Base-by-base conservation (phyloP, 1,140 invertebrate genomes). In the Medauroidea extradentata region DNA sequence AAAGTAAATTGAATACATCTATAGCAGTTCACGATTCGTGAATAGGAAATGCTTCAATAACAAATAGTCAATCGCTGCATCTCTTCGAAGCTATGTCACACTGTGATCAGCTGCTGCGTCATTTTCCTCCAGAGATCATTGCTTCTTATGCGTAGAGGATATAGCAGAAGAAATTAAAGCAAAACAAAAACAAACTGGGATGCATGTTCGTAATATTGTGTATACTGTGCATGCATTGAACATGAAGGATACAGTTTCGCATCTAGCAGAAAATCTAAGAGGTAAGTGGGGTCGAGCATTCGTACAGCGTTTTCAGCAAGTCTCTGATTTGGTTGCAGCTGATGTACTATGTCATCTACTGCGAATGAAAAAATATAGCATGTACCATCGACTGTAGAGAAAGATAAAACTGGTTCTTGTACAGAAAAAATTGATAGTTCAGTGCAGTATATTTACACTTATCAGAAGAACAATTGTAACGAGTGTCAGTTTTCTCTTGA, bases 401-500 rank as follows among this genome's bases (percentile, higher is more conserved):
- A 7, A 34, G 11, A 34, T 7, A 51, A 51, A 27, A 51, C 7
- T 7, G 9, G 19, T 11, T n/a, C 25, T 5, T 27, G 8, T 23
- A 16, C 25, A 51, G n/a, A 27, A 4, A 8, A 21, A 16, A 51
- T 23, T n/a, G 49, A 23, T 51, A 27, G 3, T 23, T 5, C 25
- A n/a, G 18, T 51, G 49, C 49, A 51, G 49, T 51, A 27, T 25
- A 51, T 51, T 51, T 51, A 51, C 24, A 4, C 49, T 5, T 46
- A 51, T 51, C 49, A 7, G 3, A 16, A 27, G 25, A 3, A 51
- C 4, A 51, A 51, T 27, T 25, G 5, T 25, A 16, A 51, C 3
- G 49, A 51, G 27, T 51, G 49, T 51, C 49, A 51, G 25, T 51
- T 51, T 51, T 51, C 49, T 27, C 49, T 51, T 4, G 49, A 51